Conservation (phyloP, 2,797 vertebrate species). For the Loris lydekkerianus region DNA sequence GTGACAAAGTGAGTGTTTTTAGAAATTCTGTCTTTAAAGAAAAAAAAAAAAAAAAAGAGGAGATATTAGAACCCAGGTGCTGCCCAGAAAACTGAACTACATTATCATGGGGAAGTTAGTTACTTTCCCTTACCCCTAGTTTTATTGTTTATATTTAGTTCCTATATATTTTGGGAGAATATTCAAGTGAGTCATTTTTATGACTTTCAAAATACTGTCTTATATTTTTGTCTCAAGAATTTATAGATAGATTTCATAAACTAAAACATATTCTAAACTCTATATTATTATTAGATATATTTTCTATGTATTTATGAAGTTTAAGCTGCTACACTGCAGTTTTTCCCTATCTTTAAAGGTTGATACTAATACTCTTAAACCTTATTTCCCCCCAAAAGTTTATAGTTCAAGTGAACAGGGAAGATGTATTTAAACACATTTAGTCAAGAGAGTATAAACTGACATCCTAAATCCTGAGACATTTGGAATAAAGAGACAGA, state of each 20-base stretch:
- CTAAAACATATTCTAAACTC: constrained; percentile 2
- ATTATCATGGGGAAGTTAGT: not conserved
- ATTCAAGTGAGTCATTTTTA: constrained; percentile 30
- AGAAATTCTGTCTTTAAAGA: too few relatives aligned
- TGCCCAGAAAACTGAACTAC: not conserved
- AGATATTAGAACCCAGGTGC: not conserved
- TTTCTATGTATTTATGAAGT: constrained; percentile 12
- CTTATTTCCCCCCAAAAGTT: constrained; percentile 15
- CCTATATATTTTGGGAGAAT: not conserved
- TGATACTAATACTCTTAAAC: not conserved
- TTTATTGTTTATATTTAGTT: not conserved
- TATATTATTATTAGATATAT: not conserved
- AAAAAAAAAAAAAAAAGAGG: not conserved
- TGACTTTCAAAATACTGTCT: not conserved
- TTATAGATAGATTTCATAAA: not conserved
- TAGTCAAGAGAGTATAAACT: not conserved
- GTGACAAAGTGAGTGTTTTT: too few relatives aligned
- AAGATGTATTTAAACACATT: constrained; percentile 15
- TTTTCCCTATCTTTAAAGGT: not conserved
- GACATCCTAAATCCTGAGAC: not conserved
- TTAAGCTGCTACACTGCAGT: not conserved
- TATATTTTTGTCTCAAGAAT: not conserved
- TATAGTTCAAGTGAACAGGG: not conserved
- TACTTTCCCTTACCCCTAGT: not conserved
- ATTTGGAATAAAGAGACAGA: constrained; percentile 21